Base-by-base conservation (phyloP, 1,140 invertebrate species). In the Dinoponera quadriceps region DNA sequence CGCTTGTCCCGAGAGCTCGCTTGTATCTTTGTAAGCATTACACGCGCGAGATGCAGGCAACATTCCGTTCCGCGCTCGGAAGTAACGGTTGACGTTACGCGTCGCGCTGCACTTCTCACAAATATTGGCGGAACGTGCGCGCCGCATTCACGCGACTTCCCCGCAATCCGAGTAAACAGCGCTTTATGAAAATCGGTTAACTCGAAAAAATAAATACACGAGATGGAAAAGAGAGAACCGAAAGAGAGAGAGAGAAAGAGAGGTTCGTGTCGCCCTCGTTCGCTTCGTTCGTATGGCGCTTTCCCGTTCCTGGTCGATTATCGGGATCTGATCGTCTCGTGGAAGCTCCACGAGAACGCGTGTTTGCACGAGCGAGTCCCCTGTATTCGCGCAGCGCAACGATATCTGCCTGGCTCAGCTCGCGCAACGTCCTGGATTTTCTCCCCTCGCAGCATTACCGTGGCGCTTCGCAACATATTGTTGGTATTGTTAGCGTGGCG, bases 61-160 rank as follows among this genome's bases (percentile, higher is more conserved):
- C 3, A 38, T 68, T 68, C 54, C 62, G 29, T 20, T 63, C 22
- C 14, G 73, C 59, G 7, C 49, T 51, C 60, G 55, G 59, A 29
- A 44, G 62, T 14, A 13, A 33, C 29, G 22, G 20, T 3, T 16
- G 48, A 27, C 29, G 33, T 29, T 78, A 44, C 18, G 72, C 27
- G 57, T 71, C 14, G 74, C 54, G 38, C 25, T 60, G 72, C 77
- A 62, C 55, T 85, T 88, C 82, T 88, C 68, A 68, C 83, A 88
- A 88, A 88, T 88, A 88, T 88, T 88, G 72, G 65, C 22, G 66
- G 87, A 88, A 88, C 87, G 86, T 88, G 87, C 68, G 48, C 75
- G 49, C 54, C 38, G 63, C 14, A 49, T 83, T 80, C 63, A 49
- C 65, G 63, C 63, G 71, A 22, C 49, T 78, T 49, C 49, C 16